Evolutionary conservation across 2,113 vertebrate species (phyloP).

Genomic region (Rattus rattus): DNA sequence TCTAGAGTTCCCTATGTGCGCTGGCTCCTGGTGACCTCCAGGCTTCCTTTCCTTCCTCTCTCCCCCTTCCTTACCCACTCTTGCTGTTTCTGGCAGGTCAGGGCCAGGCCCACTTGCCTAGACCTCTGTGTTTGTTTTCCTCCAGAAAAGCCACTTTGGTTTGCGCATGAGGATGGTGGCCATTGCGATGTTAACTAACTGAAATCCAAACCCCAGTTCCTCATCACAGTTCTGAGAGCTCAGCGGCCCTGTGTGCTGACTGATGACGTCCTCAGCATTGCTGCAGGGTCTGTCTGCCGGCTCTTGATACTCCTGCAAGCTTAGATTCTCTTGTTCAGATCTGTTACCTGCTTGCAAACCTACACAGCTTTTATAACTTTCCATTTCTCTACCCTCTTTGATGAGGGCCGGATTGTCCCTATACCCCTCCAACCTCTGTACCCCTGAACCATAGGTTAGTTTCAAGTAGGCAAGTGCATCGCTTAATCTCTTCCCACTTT

Average conservation of each 20-base stretch:
- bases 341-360: not conserved
- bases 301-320: rapidly evolving
- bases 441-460: not conserved
- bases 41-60: not conserved
- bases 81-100: not conserved
- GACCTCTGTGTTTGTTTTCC: not conserved
- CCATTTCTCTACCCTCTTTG: not conserved
- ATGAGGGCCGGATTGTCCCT: not conserved
- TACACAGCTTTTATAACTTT: not conserved
- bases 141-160: not conserved
- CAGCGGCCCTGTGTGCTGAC: not conserved
- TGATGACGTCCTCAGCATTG: not conserved
- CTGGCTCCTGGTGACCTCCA: not conserved
- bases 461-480: not conserved
- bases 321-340: not conserved
- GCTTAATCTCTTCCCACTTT: not conserved
- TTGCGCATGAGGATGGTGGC: not conserved
- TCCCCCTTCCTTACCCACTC: not conserved
- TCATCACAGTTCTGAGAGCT: not conserved
- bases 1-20: not conserved
- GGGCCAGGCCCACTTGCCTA: rapidly evolving
- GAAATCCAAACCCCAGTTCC: not conserved
- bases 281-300: not conserved
- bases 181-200: not conserved
- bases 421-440: not conserved